Evolutionary conservation across 2,113 vertebrate species (phyloP), one percentile per base, ranked within the genome.

Genomic region (Corythornis madagascariensis): DNA sequence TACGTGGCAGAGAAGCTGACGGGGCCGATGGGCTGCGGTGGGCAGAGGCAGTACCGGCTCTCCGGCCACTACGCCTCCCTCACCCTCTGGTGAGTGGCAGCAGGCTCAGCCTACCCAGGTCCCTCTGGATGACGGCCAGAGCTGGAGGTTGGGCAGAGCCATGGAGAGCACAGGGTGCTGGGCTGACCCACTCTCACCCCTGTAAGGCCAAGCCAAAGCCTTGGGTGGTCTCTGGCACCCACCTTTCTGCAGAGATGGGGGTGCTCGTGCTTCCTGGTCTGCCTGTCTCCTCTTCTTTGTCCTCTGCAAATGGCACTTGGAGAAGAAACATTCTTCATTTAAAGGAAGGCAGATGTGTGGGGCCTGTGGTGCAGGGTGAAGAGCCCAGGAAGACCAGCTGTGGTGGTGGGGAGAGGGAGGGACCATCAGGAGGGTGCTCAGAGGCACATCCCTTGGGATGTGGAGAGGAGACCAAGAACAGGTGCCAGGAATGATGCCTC

Each of bases 1-100:
- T 99, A 99, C 6, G 96, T 99, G 26, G 98, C 98, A 0, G 99
- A 99, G 96, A 99, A 99, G 91, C 99, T 99, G 97, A 98, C 97
- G 29, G 89, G n/a, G 0, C 85, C 85, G 60, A 99, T 98, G 78
- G 97, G 99, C 4, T 99, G 99, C 1, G 95, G 97, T 2, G 38
- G 98, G 82, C 97, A 98, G 86, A 91, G 74, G 69, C 98, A 98
- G 93, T 99, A 99, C 95, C 97, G 97, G 94, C 93, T 98, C 86
- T 98, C 99, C 0, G 97, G 98, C 5, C 98, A 97, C 92, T 99
- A 98, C 1, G 97, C 98, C 0, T 98, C 98, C 6, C 97, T 98
- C 59, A 98, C 94, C 2, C 97, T 99, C 59, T 99, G 99, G 99
- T 99, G 97, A 98, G 97, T 83, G 2, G n/a, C 18, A 77, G 60